phyloP scores from a whole-genome alignment of 2,797 vertebrate species.

The Gastrophryne carolinensis region DNA sequence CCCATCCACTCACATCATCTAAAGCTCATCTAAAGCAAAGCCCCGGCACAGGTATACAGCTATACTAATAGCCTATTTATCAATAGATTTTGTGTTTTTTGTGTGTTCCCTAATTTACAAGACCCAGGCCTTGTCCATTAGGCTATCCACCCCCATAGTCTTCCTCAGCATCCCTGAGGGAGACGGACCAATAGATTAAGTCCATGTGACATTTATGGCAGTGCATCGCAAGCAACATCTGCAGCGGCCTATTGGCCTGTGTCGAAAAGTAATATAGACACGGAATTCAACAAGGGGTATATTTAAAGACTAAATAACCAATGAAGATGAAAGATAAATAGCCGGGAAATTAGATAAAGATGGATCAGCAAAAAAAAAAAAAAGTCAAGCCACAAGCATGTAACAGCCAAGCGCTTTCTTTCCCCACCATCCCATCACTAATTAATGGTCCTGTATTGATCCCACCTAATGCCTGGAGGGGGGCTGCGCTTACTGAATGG shows the following conservation, averaged over 20 bases:
- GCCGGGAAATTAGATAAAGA: constrained; percentile 22
- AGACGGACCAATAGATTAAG: constrained; percentile 21
- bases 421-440: constrained; percentile 46
- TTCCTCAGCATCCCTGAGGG: not conserved
- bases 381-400: not conserved
- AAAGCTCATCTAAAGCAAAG: too few species aligned
- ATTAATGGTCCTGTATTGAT: constrained; percentile 49
- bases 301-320: constrained; percentile 38
- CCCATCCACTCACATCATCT: too few species aligned
- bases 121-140: not conserved
- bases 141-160: not conserved
- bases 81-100: too few species aligned
- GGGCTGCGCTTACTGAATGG: constrained; percentile 31
- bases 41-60: too few species aligned
- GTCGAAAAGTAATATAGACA: constrained; percentile 7
- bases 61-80: too few species aligned
- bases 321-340: constrained; percentile 27
- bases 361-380: constrained; percentile 40
- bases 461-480: constrained; percentile 37
- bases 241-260: not conserved
- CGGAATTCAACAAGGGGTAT: not conserved
- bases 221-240: constrained; percentile 12
- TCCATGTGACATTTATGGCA: constrained; percentile 22
- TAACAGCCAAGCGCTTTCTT: constrained; percentile 35
- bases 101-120: not conserved